Evolutionary conservation across 2,113 vertebrate species (phyloP), one percentile per base, ranked within the genome.

Genomic region (Passer montanus): DNA sequence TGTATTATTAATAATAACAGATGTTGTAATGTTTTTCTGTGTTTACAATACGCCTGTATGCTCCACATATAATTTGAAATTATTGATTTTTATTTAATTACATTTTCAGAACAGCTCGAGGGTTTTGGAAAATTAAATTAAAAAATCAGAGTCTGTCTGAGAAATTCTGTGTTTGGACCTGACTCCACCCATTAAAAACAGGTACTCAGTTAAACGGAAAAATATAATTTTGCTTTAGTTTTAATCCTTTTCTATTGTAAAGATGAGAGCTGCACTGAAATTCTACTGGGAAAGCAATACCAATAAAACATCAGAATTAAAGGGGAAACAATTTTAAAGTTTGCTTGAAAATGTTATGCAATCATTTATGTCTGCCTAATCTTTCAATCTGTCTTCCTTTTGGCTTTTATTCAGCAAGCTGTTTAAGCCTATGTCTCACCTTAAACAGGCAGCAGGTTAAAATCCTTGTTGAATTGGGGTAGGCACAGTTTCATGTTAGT

Each of bases 61-160:
- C 33, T 88, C 52, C 72, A 39, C 78, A 31, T 88, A 74, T 90
- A 7, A 77, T 83, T 75, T 90, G 83, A 86, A 87, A 94, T 79
- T 59, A 95, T 56, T 88, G 47, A 95, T 95, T 88, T 75, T 69
- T 35, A 53, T 93, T 92, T 94, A 76, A 87, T 95, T 89, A 78
- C 24, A 26, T 63, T 88, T 55, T 50, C 37, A 78, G 62, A 95
- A 39, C 44, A 63, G 46, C 59, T 86, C 24, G 30, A 81, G 62
- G 50, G 78, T 78, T 85, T 68, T 35, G n/a, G 24, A 84, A 92
- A 50, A 92, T 47, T 82, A 59, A 56, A 69, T 84, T 30, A 95
- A 82, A 28, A 31, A 64, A 44, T 87, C 49, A 7, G 59, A 44
- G 15, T 72, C 76, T 72, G 49, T 63, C 58, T 75, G 87, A 91